phyloP scores from a whole-genome alignment of 2,113 vertebrate species.

The Melanotaenia duboulayi region DNA sequence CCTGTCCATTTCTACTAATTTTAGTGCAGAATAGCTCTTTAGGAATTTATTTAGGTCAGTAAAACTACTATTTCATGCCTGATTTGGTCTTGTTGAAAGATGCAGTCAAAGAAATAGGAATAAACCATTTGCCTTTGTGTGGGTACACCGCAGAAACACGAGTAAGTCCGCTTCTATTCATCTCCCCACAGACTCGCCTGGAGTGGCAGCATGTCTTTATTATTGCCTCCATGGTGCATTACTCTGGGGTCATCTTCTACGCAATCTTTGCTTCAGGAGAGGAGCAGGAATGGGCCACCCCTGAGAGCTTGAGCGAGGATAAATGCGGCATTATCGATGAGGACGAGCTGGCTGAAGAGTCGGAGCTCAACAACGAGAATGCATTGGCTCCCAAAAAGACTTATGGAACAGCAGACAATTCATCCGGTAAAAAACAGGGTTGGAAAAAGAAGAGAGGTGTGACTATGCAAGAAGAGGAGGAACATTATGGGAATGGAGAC shows the following conservation, averaged over 20 bases:
- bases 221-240: constrained; percentile 95
- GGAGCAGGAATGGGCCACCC: constrained; percentile 96
- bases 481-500: constrained; percentile 85
- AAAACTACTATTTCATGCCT: too few species aligned
- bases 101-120: too few species aligned
- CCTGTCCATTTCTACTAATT: too few species aligned
- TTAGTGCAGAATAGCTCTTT: too few species aligned
- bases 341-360: constrained; percentile 94
- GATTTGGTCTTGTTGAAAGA: too few species aligned
- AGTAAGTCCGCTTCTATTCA: too few species aligned
- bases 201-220: constrained; percentile 98
- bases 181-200: constrained; percentile 88
- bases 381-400: constrained; percentile 82
- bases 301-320: constrained; percentile 90
- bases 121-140: too few species aligned
- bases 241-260: constrained; percentile 95
- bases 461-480: constrained; percentile 83
- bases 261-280: constrained; percentile 98
- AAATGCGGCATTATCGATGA: constrained; percentile 92
- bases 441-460: constrained; percentile 84
- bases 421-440: constrained; percentile 77
- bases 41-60: too few species aligned
- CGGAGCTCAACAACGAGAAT: constrained; percentile 86
- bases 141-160: too few species aligned
- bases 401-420: constrained; percentile 89